phyloP scores from a whole-genome alignment of 2,888 invertebrate species.

The Branchipolynoe longqiensis region DNA sequence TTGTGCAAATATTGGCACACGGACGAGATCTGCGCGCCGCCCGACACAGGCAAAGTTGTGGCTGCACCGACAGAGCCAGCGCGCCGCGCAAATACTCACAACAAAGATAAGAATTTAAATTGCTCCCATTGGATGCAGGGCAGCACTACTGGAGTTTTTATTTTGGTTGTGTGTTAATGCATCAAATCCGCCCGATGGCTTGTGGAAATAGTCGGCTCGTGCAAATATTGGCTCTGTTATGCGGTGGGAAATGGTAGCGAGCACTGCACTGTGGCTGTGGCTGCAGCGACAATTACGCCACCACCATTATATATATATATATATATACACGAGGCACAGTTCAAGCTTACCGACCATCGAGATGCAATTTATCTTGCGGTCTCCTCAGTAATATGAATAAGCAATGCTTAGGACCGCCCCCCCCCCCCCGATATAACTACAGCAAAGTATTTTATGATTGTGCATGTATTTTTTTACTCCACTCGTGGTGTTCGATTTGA shows the following conservation, averaged over 20 bases:
- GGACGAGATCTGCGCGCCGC: background rate
- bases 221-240: constrained; percentile 27
- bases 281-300: too few relatives aligned
- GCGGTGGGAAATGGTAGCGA: background rate
- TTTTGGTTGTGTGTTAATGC: constrained; percentile 20
- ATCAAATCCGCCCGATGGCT: background rate
- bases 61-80: constrained; percentile 3
- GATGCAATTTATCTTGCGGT: too few relatives aligned
- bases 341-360: too few relatives aligned
- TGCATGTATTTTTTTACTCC: too few relatives aligned
- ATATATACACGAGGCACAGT: too few relatives aligned
- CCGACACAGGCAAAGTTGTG: constrained; percentile 8
- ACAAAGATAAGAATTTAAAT: constrained; percentile 57
- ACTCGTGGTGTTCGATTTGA: too few relatives aligned
- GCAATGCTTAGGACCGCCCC: too few relatives aligned
- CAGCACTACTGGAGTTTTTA: constrained; percentile 31
- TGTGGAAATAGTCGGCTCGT: constrained; percentile 22
- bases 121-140: constrained; percentile 26
- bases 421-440: too few relatives aligned
- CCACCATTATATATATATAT: too few relatives aligned
- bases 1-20: constrained; percentile 27
- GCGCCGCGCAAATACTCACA: constrained; percentile 3
- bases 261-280: too few relatives aligned
- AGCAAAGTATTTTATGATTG: too few relatives aligned
- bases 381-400: too few relatives aligned